Conservation (phyloP, 2,113 vertebrate species). For the Coregonus clupeaformis region DNA sequence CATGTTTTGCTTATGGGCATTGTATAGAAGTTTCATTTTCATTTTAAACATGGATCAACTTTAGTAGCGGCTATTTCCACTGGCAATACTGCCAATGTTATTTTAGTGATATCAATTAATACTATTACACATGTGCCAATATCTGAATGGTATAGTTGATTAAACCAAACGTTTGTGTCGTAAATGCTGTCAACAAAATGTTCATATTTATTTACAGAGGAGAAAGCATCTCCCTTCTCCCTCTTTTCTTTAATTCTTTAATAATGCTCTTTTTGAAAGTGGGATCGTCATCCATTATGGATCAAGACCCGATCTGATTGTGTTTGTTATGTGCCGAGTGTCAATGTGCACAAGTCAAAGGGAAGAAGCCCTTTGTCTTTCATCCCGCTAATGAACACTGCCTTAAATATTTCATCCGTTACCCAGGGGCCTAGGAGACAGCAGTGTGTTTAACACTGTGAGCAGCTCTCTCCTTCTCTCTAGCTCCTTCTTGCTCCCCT, state of each 20-base stretch:
- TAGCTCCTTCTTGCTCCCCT: not conserved
- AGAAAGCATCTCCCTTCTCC: constrained; percentile 26
- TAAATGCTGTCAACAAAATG: constrained; percentile 62
- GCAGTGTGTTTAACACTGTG: constrained; percentile 35
- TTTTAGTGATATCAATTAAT: not conserved
- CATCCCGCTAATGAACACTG: constrained; percentile 79
- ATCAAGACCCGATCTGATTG: constrained; percentile 76
- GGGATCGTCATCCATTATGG: constrained; percentile 76
- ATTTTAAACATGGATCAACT: no score
- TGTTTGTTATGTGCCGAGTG: constrained; percentile 77
- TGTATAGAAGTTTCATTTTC: no score
- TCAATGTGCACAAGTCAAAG: constrained; percentile 79
- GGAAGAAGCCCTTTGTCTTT: constrained; percentile 78
- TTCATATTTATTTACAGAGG: constrained; percentile 60
- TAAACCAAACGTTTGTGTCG: constrained; percentile 44
- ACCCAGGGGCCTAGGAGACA: constrained; percentile 64
- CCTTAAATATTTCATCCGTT: constrained; percentile 78
- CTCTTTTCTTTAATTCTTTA: constrained; percentile 70
- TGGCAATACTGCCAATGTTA: not conserved
- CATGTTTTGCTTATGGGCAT: no score
- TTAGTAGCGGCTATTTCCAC: no score
- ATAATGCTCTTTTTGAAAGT: constrained; percentile 70
- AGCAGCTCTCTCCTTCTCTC: constrained; percentile 26
- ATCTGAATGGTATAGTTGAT: constrained; percentile 31
- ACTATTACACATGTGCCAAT: not conserved